phyloP scores from a whole-genome alignment of 1,140 invertebrate genomes.

The Drosophila subpulchrella region DNA sequence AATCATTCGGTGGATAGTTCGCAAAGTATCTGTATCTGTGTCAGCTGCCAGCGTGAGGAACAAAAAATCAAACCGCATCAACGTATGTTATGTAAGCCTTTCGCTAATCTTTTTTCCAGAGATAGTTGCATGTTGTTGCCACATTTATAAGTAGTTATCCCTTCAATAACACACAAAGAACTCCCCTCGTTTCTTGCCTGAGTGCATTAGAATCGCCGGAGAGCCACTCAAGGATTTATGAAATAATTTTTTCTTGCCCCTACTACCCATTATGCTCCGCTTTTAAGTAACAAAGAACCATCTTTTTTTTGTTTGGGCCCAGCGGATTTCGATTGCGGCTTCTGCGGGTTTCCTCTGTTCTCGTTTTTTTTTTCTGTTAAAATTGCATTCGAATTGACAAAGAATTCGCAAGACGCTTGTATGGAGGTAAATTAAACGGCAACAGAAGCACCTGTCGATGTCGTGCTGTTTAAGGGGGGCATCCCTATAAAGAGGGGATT shows the following conservation, averaged over 20 bases:
- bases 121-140: constrained; percentile 69
- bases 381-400: constrained; percentile 58
- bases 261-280: constrained; percentile 32
- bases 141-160: constrained; percentile 62
- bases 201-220: constrained; percentile 73
- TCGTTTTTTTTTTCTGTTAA: constrained; percentile 15
- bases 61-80: constrained; percentile 69
- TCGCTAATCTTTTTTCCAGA: constrained; percentile 55
- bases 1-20: constrained; percentile 40
- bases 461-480: neutral
- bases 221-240: constrained; percentile 69
- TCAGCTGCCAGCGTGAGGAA: constrained; percentile 51
- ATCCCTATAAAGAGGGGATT: constrained; percentile 4
- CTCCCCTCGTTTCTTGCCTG: constrained; percentile 50
- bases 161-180: constrained; percentile 46
- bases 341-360: constrained; percentile 46
- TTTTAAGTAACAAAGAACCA: constrained; percentile 45
- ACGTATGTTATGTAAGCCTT: constrained; percentile 69
- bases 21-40: constrained; percentile 50
- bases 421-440: constrained; percentile 23
- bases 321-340: constrained; percentile 56
- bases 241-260: constrained; percentile 65
- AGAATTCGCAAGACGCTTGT: constrained; percentile 28
- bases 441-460: constrained; percentile 46
- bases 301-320: constrained; percentile 23